These are phyloP conservation scores for Ferrisia virgata DNA, from an alignment of 2,888 invertebrate species.

Conservation along the genomic window DNA sequence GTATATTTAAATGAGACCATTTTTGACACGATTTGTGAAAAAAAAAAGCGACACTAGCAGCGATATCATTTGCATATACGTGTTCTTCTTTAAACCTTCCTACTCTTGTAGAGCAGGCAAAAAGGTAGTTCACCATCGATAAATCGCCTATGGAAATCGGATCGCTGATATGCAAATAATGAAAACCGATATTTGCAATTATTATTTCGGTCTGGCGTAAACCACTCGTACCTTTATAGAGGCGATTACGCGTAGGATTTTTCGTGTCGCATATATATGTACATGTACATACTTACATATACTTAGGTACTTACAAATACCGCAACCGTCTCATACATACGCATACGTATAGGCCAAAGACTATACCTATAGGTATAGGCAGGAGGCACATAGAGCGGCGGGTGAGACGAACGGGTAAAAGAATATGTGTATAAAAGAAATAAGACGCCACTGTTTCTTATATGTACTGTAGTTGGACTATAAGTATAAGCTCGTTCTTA, in stretches of 20 bases:
- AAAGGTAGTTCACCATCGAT: constrained; percentile 43
- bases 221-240: constrained; percentile 18
- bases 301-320: too few relatives aligned
- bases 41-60: constrained; percentile 28
- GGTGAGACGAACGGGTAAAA: not conserved
- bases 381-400: not conserved
- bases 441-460: not conserved
- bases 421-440: not conserved
- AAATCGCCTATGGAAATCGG: constrained; percentile 44
- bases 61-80: constrained; percentile 38
- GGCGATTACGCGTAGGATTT: constrained; percentile 32
- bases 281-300: not conserved
- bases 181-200: constrained; percentile 44
- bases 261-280: constrained; percentile 33
- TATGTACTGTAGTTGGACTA: too few relatives aligned
- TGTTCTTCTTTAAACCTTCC: constrained; percentile 9
- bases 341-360: not conserved
- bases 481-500: not conserved
- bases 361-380: too few relatives aligned
- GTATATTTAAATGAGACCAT: constrained; percentile 40
- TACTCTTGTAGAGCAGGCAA: constrained; percentile 10
- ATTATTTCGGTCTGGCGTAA: constrained; percentile 41
- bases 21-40: constrained; percentile 41
- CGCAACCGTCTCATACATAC: not conserved
- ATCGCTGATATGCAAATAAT: constrained; percentile 42